These are phyloP conservation scores for Osmerus mordax DNA, from an alignment of 2,113 vertebrate species.

Conservation along the genomic window DNA sequence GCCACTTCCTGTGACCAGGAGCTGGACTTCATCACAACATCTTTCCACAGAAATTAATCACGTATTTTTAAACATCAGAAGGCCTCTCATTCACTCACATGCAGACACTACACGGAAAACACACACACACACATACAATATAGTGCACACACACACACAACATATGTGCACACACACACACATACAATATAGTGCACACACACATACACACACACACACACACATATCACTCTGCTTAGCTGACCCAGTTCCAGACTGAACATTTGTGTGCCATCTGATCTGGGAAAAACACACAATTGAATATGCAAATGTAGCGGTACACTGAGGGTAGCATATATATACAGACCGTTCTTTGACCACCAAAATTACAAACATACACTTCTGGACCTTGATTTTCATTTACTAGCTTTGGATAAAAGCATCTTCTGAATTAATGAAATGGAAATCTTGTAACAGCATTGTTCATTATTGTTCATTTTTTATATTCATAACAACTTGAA, in stretches of 20 bases:
- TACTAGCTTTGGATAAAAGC: too few relatives aligned
- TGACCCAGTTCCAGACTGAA: conserved; percentile 59
- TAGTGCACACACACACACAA: neutral
- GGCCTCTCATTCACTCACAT: conserved; percentile 42
- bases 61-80: neutral
- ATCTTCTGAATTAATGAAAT: too few relatives aligned
- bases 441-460: too few relatives aligned
- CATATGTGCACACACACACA: too few relatives aligned
- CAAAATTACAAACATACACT: too few relatives aligned
- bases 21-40: too few relatives aligned
- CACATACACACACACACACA: conserved; percentile 4
- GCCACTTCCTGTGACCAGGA: too few relatives aligned
- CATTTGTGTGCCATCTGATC: conserved; percentile 56
- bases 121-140: conserved; percentile 4
- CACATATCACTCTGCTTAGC: conserved; percentile 2
- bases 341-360: too few relatives aligned
- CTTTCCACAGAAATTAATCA: neutral
- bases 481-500: too few relatives aligned
- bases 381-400: too few relatives aligned
- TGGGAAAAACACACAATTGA: conserved; percentile 48
- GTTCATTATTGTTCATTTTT: too few relatives aligned
- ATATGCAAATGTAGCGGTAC: conserved; percentile 21
- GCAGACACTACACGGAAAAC: conserved; percentile 19
- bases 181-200: conserved; percentile 3
- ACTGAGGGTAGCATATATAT: too few relatives aligned